A percentile compares a stretch with the other conserved stretches of the same genome.
These are phyloP conservation scores for Gadus chalcogrammus DNA, from an alignment of 2,113 vertebrate species.

Conservation along the genomic window DNA sequence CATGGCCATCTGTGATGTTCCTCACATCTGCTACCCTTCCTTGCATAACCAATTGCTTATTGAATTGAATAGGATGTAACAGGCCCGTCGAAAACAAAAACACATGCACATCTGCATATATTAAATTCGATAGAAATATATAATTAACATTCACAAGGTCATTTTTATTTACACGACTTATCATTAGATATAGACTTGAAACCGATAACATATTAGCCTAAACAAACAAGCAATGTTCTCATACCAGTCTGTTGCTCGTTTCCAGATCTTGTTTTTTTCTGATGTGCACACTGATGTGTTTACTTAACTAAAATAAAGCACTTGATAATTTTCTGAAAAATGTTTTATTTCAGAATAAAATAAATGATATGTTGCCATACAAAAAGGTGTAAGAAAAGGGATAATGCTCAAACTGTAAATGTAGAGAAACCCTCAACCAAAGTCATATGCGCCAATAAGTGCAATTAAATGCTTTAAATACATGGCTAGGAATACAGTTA, in stretches of 20 bases:
- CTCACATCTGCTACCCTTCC: no score
- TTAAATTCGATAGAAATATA: no score
- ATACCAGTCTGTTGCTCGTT: not conserved
- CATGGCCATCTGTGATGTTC: no score
- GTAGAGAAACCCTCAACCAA: constrained; percentile 47
- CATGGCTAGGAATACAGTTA: constrained; percentile 26
- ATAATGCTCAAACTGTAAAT: constrained; percentile 52
- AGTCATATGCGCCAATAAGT: constrained; percentile 26
- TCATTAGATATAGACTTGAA: not conserved
- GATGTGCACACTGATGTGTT: not conserved
- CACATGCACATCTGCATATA: no score
- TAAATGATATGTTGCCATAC: constrained; percentile 73
- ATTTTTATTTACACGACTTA: no score
- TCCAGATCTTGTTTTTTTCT: not conserved
- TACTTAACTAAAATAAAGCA: constrained; percentile 6
- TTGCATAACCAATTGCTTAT: no score
- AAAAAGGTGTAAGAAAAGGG: constrained; percentile 73
- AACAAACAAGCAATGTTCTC: no score
- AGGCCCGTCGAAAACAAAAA: no score
- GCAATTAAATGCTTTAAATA: constrained; percentile 30
- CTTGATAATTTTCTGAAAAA: constrained; percentile 69
- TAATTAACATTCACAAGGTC: no score
- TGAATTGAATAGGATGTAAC: no score
- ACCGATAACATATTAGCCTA: not conserved
- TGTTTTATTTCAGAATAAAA: constrained; percentile 78